Base-by-base conservation (phyloP, 2,888 invertebrate genomes). In the Philaethria dido region DNA sequence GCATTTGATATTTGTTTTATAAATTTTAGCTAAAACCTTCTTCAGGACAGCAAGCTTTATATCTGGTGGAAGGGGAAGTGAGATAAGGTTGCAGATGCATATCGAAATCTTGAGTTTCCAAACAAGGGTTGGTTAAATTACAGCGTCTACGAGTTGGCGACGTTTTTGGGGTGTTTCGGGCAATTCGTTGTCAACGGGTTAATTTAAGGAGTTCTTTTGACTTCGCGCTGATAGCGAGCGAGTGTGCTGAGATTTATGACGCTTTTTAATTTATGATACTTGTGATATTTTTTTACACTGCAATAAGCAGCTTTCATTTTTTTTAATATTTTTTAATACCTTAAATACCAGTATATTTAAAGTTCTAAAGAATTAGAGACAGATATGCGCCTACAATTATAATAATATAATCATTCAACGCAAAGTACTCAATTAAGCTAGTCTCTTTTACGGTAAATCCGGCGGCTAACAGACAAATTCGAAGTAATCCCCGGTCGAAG, bases 41-140 rank as follows among this genome's bases (percentile, higher is more conserved):
- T 29, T 13, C 8, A 33, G 60, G 60, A 60, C 3, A 33, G 20
- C 60, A 33, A 29, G 45, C 60, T 18, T 60, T 47, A 47, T 77
- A 75, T 73, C 69, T 64, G 70, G 72, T 84, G 82, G 87, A 39
- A 33, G 68, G 69, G 63, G 69, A 69, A 69, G 69, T 60, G n/a
- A 69, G 73, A 73, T 73, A 70, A 73, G 69, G 70, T 73, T 72
- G 63, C 71, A 73, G 72, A 69, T 69, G 67, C 71, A 67, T 83
- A 86, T 85, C 85, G 79, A 82, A 85, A 87, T 89, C 90, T 89
- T 84, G 84, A 85, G 86, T 87, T 86, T 79, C 79, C 73, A 82
- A 86, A 82, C 80, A 85, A 80, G 85, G 88, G 85, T 84, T 83
- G 85, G 80, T 84, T 89, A 86, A 92, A 82, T 89, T 91, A 89